Percentiles rank a stretch among this genome's conserved stretches.
These are phyloP conservation scores for Nowickia ferox DNA, from an alignment of 2,888 invertebrate genomes.

Conservation along the genomic window DNA sequence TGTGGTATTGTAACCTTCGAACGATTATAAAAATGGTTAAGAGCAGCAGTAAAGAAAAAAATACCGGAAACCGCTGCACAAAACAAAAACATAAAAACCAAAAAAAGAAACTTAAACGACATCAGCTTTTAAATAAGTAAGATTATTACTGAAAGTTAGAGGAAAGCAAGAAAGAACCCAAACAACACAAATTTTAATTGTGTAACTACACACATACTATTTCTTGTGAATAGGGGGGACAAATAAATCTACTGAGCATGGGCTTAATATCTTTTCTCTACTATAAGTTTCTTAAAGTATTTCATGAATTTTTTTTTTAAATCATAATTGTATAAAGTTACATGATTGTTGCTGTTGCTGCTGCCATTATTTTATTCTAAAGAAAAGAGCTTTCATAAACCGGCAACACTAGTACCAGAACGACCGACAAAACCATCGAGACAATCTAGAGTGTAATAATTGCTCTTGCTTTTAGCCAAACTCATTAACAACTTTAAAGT, in stretches of 20 bases:
- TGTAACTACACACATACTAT: slow-evolving; percentile 16
- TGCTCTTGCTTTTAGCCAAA: slow-evolving; percentile 52
- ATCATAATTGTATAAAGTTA: slow-evolving; percentile 63
- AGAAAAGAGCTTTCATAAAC: slow-evolving; percentile 5
- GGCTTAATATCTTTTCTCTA: slow-evolving; percentile 31
- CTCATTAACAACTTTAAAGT: slow-evolving; percentile 63
- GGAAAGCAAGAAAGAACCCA: slow-evolving; percentile 24
- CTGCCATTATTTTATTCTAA: slow-evolving; percentile 13
- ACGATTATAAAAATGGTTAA: slow-evolving; percentile 15
- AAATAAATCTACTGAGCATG: too few relatives aligned
- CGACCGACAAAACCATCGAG: slow-evolving; percentile 57
- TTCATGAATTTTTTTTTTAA: slow-evolving; percentile 6
- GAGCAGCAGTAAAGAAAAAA: slow-evolving; percentile 43
- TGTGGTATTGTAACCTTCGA: slow-evolving; percentile 60
- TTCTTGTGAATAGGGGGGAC: too few relatives aligned
- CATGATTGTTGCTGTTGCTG: slow-evolving; percentile 45
- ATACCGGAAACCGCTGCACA: slow-evolving; percentile 66
- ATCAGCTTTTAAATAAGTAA: slow-evolving; percentile 50
- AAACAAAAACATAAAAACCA: slow-evolving; percentile 10
- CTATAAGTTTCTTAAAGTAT: slow-evolving; percentile 26
- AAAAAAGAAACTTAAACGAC: slow-evolving; percentile 47
- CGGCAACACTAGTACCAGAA: slow-evolving; percentile 34
- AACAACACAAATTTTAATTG: slow-evolving; percentile 54
- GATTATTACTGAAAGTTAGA: slow-evolving; percentile 52
- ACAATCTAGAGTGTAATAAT: slow-evolving; percentile 64